Conservation (phyloP, 2,888 invertebrate genomes). For the Agrotis exclamationis region DNA sequence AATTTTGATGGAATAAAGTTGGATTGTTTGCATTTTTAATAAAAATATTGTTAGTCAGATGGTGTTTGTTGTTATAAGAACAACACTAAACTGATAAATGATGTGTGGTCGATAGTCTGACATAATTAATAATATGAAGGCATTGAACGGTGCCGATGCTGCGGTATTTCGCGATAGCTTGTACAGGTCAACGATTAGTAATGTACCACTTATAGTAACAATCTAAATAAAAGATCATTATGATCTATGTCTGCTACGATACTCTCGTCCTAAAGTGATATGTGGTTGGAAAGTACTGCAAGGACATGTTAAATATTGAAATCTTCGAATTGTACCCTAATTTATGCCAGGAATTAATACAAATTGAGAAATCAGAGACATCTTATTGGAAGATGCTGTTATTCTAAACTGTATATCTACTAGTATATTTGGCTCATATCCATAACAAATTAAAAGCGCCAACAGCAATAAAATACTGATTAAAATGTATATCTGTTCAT, state of each 20-base stretch:
- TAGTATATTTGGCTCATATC: not conserved
- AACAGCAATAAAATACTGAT: no score
- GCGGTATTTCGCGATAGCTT: not conserved
- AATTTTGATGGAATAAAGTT: conserved; percentile 41
- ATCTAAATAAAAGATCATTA: not conserved
- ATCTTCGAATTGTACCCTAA: no score
- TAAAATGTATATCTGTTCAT: not conserved
- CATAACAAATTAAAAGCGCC: not conserved
- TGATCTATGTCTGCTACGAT: no score
- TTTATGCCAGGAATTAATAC: no score
- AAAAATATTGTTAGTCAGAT: not conserved
- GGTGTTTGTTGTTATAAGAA: not conserved
- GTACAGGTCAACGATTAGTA: conserved; percentile 24
- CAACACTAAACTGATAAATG: not conserved
- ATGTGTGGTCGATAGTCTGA: not conserved
- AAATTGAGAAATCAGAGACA: no score
- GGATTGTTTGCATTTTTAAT: conserved; percentile 7
- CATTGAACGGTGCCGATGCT: conserved; percentile 20
- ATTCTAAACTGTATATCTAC: not conserved
- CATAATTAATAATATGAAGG: conserved; percentile 7
- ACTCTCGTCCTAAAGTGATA: not conserved
- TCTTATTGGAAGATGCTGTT: not conserved
- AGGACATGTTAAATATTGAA: no score
- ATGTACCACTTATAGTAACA: not conserved
- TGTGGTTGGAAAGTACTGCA: not conserved